These are phyloP conservation scores for Danionella cerebrum DNA, from an alignment of 2,113 vertebrate genomes.

Conservation along the genomic window DNA sequence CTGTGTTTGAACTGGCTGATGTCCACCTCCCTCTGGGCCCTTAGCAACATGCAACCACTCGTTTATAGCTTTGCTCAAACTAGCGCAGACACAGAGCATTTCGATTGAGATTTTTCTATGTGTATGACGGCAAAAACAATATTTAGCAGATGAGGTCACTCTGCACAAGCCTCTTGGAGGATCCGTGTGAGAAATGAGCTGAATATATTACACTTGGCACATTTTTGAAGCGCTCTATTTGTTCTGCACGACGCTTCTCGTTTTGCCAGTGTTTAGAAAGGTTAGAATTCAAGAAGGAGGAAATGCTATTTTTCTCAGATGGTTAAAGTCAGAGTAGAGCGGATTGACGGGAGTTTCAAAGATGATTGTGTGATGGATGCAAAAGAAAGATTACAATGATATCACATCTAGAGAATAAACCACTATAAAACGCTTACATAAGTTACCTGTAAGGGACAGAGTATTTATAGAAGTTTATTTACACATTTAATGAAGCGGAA, in stretches of 20 bases:
- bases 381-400: too few relatives aligned
- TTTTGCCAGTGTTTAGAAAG: too few relatives aligned
- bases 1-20: constrained; percentile 70
- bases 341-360: too few relatives aligned
- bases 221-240: constrained; percentile 30
- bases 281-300: constrained; percentile 34
- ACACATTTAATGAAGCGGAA: too few relatives aligned
- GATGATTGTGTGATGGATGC: too few relatives aligned
- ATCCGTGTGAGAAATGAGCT: constrained; percentile 49
- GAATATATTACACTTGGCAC: constrained; percentile 60
- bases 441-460: too few relatives aligned
- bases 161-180: constrained; percentile 49
- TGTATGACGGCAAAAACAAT: constrained; percentile 58
- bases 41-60: constrained; percentile 53
- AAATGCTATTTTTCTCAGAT: too few relatives aligned
- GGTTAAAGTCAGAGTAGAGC: too few relatives aligned
- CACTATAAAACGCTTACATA: too few relatives aligned
- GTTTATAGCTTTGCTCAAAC: constrained; percentile 34
- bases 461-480: too few relatives aligned
- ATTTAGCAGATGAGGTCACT: constrained; percentile 63
- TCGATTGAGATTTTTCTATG: constrained; percentile 19
- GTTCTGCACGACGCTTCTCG: constrained; percentile 43
- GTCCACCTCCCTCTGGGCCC: constrained; percentile 46
- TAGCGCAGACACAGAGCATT: background rate
- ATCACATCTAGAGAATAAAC: too few relatives aligned